phyloP scores from a whole-genome alignment of 2,113 vertebrate species.

The Chunga burmeisteri region DNA sequence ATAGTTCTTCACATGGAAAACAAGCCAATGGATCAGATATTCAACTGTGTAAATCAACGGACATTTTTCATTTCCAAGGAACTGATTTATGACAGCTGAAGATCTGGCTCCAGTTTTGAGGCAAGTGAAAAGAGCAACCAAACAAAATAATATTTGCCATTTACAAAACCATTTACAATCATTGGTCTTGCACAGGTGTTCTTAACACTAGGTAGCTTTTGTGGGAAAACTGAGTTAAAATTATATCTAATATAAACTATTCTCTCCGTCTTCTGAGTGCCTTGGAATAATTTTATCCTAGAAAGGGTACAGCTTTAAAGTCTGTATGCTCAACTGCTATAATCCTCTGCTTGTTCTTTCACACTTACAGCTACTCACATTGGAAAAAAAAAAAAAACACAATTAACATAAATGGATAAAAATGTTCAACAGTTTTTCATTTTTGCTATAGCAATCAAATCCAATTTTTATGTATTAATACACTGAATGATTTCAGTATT shows the following conservation, averaged over 20 bases:
- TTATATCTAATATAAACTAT: background rate
- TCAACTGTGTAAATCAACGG: rapidly evolving
- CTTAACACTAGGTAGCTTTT: background rate
- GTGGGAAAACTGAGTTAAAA: background rate
- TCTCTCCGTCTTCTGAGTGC: background rate
- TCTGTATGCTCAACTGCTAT: background rate
- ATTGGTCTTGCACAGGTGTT: background rate
- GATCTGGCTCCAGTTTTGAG: background rate
- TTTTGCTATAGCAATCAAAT: background rate
- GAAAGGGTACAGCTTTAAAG: background rate
- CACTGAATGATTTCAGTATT: background rate
- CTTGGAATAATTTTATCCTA: background rate
- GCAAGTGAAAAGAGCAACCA: background rate
- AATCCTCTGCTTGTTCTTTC: background rate
- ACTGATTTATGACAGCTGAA: background rate
- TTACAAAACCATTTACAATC: background rate
- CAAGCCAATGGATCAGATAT: background rate
- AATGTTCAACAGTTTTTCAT: background rate
- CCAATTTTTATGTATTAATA: background rate
- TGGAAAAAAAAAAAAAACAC: background rate
- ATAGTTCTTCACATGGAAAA: background rate
- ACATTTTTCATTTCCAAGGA: background rate
- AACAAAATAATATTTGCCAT: background rate
- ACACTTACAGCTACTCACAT: background rate
- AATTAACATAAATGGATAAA: background rate